These are phyloP conservation scores for Batillaria attramentaria DNA, from an alignment of 1,140 invertebrate genomes.

Conservation along the genomic window DNA sequence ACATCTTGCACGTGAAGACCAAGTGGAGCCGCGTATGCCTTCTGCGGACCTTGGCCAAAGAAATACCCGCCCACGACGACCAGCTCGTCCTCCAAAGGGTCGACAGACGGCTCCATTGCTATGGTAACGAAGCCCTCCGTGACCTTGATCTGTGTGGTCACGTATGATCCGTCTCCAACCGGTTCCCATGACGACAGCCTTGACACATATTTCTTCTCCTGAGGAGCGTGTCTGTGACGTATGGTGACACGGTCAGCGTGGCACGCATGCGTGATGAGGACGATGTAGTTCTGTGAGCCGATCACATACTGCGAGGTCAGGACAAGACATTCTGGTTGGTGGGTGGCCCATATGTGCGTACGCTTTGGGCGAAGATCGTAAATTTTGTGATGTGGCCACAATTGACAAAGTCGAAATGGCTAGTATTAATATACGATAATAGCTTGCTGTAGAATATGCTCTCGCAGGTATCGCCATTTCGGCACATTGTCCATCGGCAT, in stretches of 20 bases:
- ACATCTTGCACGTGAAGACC: too few relatives aligned
- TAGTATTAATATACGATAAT: too few relatives aligned
- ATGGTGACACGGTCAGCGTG: constrained; percentile 19
- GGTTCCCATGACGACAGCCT: constrained; percentile 17
- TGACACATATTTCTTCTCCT: not conserved
- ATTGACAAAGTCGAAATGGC: too few relatives aligned
- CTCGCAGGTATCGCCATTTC: too few relatives aligned
- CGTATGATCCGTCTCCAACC: not conserved
- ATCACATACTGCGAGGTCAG: too few relatives aligned
- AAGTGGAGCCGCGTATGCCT: constrained; percentile 25
- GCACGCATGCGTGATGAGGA: constrained; percentile 22
- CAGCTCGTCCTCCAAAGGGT: not conserved
- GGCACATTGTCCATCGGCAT: too few relatives aligned
- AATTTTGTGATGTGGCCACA: too few relatives aligned
- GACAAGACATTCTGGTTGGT: too few relatives aligned
- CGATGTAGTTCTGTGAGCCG: constrained; percentile 21
- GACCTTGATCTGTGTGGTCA: constrained; percentile 27
- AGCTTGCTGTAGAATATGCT: too few relatives aligned
- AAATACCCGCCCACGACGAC: constrained; percentile 23
- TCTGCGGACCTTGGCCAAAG: constrained; percentile 8
- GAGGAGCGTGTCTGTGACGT: not conserved
- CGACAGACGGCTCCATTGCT: not conserved
- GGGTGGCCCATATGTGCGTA: too few relatives aligned
- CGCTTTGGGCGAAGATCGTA: too few relatives aligned
- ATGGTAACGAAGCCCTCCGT: constrained; percentile 1